Evolutionary conservation across 2,888 invertebrate species (phyloP), one percentile per base, ranked within the genome.

Genomic region (Lordiphosa andalusiaca): DNA sequence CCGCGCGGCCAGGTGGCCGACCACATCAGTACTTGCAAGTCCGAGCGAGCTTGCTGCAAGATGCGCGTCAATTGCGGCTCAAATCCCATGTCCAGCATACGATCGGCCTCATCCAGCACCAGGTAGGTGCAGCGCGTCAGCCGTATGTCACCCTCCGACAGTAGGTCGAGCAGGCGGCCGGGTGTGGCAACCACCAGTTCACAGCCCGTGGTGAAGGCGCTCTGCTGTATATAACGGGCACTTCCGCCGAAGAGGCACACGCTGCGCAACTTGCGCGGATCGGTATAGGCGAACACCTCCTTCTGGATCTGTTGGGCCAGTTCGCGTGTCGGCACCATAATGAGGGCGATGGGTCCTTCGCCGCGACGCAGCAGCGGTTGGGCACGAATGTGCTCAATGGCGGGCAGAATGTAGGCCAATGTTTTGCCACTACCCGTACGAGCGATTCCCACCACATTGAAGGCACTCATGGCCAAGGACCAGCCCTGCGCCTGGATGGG

Each of bases 371-470:
- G 90, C 0, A 95, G 94, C 10, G 91, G 90, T 88, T 98, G 98
- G 0, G 93, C 93, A 67, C 96, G 95, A 67, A 97, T 96, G 85
- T 98, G 98, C 69, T 98, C 94, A 67, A 98, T 91, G n/a, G 96
- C 98, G 6, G 98, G 98, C 48, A 98, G 88, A 0, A 98, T 90
- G 86, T 97, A 98, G 0, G 97, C 98, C 58, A 98, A 90, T 0
- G 98, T 98, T 90, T 99, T 98, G 0, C 97, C 96, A 40, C 95
- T 95, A 49, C 96, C 96, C 7, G 96, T 96, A 90, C 97, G 98
- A 0, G 98, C 98, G 65, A 98, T 97, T 4, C 98, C 98, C 87
- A 98, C 97, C 86, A 98, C 89, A 90, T 98, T 98, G 84, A 94
- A 93, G 0, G 98, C 98, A 81, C 93, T 93, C 49, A 98, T 89